phyloP scores from a whole-genome alignment of 2,888 invertebrate genomes.

The Melitaea athalia region DNA sequence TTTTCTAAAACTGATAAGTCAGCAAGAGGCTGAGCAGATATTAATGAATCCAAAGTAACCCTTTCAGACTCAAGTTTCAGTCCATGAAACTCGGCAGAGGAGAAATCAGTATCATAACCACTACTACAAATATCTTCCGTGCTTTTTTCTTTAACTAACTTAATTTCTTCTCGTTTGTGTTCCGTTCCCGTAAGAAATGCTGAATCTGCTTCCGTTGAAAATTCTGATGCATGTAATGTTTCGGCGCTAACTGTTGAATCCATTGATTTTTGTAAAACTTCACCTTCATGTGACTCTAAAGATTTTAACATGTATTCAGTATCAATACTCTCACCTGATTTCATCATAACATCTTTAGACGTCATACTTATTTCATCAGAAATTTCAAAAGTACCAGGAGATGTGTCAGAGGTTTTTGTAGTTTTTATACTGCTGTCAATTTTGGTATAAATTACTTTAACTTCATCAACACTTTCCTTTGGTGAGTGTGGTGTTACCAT shows the following conservation, averaged over 20 bases:
- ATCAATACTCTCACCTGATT: conserved; percentile 78
- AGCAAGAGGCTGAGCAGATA: conserved; percentile 74
- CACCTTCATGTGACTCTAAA: conserved; percentile 77
- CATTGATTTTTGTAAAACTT: conserved; percentile 77
- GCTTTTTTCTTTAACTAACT: conserved; percentile 76
- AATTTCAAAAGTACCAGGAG: conserved; percentile 66
- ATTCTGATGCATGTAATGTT: conserved; percentile 78
- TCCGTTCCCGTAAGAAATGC: conserved; percentile 76
- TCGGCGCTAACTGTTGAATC: conserved; percentile 79
- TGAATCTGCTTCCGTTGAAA: conserved; percentile 78
- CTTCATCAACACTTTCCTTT: conserved; percentile 60
- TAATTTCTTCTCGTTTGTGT: conserved; percentile 72
- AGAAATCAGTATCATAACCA: conserved; percentile 84
- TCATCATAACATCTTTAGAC: conserved; percentile 77
- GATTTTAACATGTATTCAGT: conserved; percentile 80
- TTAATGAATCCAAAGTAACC: conserved; percentile 76
- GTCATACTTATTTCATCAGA: conserved; percentile 71
- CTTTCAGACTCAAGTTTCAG: conserved; percentile 79
- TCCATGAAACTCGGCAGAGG: conserved; percentile 83
- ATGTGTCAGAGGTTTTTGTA: conserved; percentile 65
- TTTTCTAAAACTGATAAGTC: conserved; percentile 84
- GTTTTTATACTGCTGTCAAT: conserved; percentile 55
- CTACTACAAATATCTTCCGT: conserved; percentile 87
- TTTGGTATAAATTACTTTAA: conserved; percentile 51
- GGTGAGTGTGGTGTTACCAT: conserved; percentile 50